These are phyloP conservation scores for Diadema setosum DNA, from an alignment of 35 echinoderm and acorn worm species.

Conservation along the genomic window DNA sequence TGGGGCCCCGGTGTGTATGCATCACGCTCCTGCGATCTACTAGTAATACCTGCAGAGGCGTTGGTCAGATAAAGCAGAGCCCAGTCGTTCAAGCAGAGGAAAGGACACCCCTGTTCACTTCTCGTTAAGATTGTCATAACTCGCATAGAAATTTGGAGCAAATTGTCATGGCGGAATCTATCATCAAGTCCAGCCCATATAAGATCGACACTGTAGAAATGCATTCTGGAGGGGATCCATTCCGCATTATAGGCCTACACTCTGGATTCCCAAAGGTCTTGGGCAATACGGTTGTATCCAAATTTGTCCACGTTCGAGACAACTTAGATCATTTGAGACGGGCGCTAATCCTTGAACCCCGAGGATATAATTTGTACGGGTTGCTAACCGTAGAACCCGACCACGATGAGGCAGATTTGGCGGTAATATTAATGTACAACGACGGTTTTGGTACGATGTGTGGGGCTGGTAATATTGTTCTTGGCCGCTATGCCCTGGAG, in stretches of 20 bases:
- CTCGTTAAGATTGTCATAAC: no score
- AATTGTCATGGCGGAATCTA: background rate
- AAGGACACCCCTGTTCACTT: no score
- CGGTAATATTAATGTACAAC: slow-evolving; percentile 4
- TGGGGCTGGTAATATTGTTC: background rate
- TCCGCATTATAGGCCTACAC: slow-evolving; percentile 61
- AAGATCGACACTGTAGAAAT: slow-evolving; percentile 82
- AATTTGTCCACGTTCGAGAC: slow-evolving; percentile 50
- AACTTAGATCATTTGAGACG: slow-evolving; percentile 65
- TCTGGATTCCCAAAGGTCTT: slow-evolving; percentile 60
- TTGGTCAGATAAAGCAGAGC: no score
- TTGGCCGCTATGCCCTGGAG: slow-evolving; percentile 14
- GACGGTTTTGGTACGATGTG: slow-evolving; percentile 34
- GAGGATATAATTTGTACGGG: slow-evolving; percentile 88
- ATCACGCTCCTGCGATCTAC: no score
- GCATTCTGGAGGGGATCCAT: slow-evolving; percentile 87
- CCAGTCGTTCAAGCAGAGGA: no score
- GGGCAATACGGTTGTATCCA: slow-evolving; percentile 60
- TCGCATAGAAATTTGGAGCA: no score
- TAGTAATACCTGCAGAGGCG: no score
- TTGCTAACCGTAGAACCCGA: slow-evolving; percentile 18
- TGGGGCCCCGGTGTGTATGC: no score
- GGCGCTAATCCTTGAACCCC: slow-evolving; percentile 79
- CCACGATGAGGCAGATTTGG: background rate
- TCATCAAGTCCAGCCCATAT: background rate